Evolutionary conservation across 2,888 invertebrate species (phyloP).

Genomic region (Melieria picta): DNA sequence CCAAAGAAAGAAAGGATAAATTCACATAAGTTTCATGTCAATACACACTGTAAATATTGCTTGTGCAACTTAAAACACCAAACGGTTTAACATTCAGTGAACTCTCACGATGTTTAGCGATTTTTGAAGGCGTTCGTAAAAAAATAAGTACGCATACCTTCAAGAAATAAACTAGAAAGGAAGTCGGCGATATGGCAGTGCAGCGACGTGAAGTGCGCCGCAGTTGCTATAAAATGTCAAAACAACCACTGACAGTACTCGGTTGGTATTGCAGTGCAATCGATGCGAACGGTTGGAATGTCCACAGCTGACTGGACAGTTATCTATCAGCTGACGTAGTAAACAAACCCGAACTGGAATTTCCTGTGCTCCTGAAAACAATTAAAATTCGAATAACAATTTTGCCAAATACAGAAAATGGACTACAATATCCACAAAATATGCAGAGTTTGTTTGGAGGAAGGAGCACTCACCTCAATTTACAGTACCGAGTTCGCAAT

Average conservation of each 20-base stretch:
- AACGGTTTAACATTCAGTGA: constrained; percentile 29
- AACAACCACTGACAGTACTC: constrained; percentile 7
- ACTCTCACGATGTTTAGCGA: constrained; percentile 54
- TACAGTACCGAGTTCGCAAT: constrained; percentile 72
- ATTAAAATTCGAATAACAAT: too few species aligned
- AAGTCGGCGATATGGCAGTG: constrained; percentile 57
- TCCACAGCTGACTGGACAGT: too few species aligned
- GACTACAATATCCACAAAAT: constrained; percentile 68
- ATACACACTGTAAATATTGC: constrained; percentile 22
- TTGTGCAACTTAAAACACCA: constrained; percentile 24
- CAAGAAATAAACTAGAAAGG: constrained; percentile 63
- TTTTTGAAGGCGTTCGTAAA: constrained; percentile 50
- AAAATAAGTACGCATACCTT: constrained; percentile 60
- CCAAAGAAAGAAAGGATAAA: constrained; percentile 39
- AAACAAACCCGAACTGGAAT: neutral
- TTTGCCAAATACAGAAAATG: constrained; percentile 48
- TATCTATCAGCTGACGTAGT: neutral
- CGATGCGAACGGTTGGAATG: neutral
- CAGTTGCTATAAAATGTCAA: constrained; percentile 37
- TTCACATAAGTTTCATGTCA: constrained; percentile 42
- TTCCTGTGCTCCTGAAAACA: neutral
- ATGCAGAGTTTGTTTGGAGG: constrained; percentile 72
- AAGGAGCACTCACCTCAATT: constrained; percentile 71
- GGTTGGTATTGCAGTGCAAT: neutral
- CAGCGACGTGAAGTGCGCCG: constrained; percentile 54